These are phyloP conservation scores for Agapornis canus DNA, from an alignment of 2,797 vertebrate species.

Conservation along the genomic window DNA sequence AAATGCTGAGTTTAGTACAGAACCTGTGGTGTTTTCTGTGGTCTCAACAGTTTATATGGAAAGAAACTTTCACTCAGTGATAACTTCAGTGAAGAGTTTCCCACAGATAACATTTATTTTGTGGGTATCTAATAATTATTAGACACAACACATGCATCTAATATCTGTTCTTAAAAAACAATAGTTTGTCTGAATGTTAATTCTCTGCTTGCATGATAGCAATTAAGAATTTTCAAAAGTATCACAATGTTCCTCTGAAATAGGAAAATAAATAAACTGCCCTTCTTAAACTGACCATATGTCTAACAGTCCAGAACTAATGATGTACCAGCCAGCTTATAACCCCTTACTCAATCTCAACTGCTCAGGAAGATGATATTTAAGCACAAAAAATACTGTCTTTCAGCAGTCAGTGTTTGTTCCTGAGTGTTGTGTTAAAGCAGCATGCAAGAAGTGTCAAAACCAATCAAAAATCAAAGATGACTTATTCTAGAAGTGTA, in stretches of 20 bases:
- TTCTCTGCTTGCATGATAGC: background rate
- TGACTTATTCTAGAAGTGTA: background rate
- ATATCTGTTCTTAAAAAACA: background rate
- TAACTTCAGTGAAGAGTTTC: background rate
- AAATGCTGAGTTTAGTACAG: background rate
- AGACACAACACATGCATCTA: background rate
- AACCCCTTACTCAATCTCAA: background rate
- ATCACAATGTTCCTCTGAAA: background rate
- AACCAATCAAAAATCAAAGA: background rate
- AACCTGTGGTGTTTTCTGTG: fast-evolving
- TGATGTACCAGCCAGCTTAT: background rate
- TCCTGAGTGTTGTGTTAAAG: background rate
- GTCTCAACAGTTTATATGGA: background rate
- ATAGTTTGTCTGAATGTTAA: background rate
- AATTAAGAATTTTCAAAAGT: background rate
- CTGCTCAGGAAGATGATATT: background rate
- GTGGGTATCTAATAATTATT: background rate
- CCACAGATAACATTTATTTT: background rate
- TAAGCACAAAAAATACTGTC: background rate
- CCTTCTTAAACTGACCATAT: background rate
- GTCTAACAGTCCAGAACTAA: background rate
- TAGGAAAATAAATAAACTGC: background rate
- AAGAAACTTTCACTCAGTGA: background rate
- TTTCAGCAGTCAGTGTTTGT: background rate
- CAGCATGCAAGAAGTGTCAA: background rate